Evolutionary conservation across 2,113 vertebrate species (phyloP).

Genomic region (Suricata suricatta): DNA sequence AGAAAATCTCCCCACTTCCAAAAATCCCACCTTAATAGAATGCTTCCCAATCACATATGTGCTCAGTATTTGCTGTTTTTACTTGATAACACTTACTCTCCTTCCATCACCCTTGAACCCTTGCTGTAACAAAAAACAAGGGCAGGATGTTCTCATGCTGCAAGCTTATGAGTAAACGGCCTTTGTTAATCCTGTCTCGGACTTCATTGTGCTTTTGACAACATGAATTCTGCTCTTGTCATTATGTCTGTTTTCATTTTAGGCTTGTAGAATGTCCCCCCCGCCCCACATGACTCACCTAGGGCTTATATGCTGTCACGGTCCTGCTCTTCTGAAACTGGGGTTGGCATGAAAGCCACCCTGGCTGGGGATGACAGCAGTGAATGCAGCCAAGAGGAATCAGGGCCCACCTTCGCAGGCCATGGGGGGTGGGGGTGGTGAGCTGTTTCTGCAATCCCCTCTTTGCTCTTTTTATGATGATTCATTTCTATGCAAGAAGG

Average conservation of each 20-base stretch:
- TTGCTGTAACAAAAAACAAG: background rate
- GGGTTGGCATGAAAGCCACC: background rate
- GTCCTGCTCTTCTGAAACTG: background rate
- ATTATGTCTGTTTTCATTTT: background rate
- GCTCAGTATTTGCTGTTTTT: background rate
- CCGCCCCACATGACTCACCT: background rate
- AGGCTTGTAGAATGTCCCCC: fast-evolving
- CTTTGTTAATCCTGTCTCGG: background rate
- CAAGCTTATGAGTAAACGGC: background rate
- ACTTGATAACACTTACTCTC: background rate
- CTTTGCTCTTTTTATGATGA: background rate
- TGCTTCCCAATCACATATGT: background rate
- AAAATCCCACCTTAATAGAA: background rate
- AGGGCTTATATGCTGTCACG: fast-evolving
- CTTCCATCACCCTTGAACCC: background rate
- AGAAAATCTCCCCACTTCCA: background rate
- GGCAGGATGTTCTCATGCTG: background rate
- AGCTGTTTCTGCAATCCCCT: background rate
- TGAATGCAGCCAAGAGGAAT: background rate
- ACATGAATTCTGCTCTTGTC: background rate
- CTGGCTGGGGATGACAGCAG: background rate
- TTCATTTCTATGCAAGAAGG: background rate
- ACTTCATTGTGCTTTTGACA: background rate
- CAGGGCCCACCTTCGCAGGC: background rate
- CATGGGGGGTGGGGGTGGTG: fast-evolving